These are phyloP conservation scores for Macrochelys suwanniensis DNA, from an alignment of 2,797 vertebrate genomes.

Conservation along the genomic window DNA sequence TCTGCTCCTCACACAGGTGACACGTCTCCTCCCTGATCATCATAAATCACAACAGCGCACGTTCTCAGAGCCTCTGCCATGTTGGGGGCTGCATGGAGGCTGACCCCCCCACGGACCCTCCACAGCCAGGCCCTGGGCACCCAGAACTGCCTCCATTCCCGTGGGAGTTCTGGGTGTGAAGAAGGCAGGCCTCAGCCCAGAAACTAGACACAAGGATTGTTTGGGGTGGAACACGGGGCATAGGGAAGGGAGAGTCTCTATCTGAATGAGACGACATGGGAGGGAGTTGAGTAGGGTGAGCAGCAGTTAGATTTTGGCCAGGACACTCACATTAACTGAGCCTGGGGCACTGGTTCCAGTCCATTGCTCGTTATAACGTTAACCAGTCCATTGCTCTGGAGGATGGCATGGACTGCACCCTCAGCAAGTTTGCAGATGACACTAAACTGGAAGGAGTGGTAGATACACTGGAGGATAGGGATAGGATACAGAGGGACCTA, in stretches of 20 bases:
- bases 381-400: too few species aligned
- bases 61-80: background rate
- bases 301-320: background rate
- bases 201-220: background rate
- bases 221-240: background rate
- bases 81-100: too few species aligned
- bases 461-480: too few species aligned
- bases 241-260: background rate
- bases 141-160: rapidly evolving
- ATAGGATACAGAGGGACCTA: too few species aligned
- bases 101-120: background rate
- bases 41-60: background rate
- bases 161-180: rapidly evolving
- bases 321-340: background rate
- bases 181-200: rapidly evolving
- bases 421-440: too few species aligned
- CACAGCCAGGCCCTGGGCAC: background rate
- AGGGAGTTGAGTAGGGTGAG: background rate
- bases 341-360: background rate
- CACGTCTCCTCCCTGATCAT: background rate
- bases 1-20: background rate
- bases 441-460: too few species aligned
- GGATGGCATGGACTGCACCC: too few species aligned
- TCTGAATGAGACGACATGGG: background rate
- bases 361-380: background rate